Evolutionary conservation across 2,797 vertebrate genomes (phyloP).

Genomic region (Eidolon dupreanum): DNA sequence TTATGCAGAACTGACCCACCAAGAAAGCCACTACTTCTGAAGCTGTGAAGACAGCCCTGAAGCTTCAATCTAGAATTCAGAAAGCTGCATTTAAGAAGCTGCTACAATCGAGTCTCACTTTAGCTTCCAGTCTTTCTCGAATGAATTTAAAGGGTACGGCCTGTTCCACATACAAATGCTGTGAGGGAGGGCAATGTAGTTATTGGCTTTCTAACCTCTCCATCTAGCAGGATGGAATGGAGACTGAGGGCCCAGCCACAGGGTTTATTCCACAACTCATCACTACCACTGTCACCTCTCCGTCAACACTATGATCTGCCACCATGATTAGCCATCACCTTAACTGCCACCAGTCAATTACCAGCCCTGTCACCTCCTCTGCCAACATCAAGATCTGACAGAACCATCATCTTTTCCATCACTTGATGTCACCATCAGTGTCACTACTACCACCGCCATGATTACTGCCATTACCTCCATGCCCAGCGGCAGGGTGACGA

Average conservation of each 20-base stretch:
- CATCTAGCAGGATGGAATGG: background rate
- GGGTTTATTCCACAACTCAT: background rate
- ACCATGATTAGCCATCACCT: background rate
- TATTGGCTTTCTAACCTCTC: background rate
- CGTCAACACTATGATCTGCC: background rate
- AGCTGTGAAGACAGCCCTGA: background rate
- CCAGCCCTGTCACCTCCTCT: background rate
- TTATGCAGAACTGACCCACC: background rate
- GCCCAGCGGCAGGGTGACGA: background rate
- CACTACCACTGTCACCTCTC: background rate
- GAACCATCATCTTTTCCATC: background rate
- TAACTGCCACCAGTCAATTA: background rate
- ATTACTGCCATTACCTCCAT: slow-evolving; percentile 18
- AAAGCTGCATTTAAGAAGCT: background rate
- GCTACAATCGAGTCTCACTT: background rate
- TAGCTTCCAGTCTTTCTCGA: background rate
- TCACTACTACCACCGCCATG: background rate
- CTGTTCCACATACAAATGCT: background rate
- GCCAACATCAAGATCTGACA: background rate
- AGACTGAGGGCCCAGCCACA: background rate
- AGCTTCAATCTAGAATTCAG: background rate
- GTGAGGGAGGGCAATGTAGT: background rate
- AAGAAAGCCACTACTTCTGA: background rate
- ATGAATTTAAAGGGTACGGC: background rate
- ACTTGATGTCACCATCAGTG: background rate